Conservation (phyloP, 2,888 invertebrate species). For the Conus canariensis region DNA sequence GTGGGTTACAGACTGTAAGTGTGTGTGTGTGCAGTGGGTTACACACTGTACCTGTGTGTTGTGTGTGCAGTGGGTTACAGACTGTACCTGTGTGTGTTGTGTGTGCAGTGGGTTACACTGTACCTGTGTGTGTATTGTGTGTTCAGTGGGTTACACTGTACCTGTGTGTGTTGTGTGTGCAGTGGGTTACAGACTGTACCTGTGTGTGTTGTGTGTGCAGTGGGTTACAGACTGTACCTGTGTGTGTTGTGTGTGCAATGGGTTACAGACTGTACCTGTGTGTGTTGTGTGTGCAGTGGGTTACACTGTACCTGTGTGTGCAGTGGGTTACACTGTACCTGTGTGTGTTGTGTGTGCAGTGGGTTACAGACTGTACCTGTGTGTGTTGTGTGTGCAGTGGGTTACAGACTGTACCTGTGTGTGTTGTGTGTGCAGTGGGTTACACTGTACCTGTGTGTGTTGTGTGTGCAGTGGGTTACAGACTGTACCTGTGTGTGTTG, state of each 20-base stretch:
- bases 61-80: slow-evolving; percentile 85
- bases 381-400: too few species aligned
- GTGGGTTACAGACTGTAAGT: neutral
- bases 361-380: neutral
- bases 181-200: too few species aligned
- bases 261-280: neutral
- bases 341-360: neutral
- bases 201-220: too few species aligned
- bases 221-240: too few species aligned
- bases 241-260: neutral
- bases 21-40: neutral
- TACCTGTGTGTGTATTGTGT: neutral
- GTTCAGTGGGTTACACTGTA: neutral
- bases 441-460: neutral
- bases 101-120: too few species aligned
- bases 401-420: too few species aligned
- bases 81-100: too few species aligned
- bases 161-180: too few species aligned
- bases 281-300: too few species aligned
- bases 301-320: too few species aligned
- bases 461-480: neutral
- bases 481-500: neutral
- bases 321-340: too few species aligned
- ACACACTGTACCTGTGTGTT: neutral
- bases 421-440: slow-evolving; percentile 68